These are phyloP conservation scores for Myiopsitta monachus DNA, from an alignment of 2,113 vertebrate genomes.

Conservation along the genomic window DNA sequence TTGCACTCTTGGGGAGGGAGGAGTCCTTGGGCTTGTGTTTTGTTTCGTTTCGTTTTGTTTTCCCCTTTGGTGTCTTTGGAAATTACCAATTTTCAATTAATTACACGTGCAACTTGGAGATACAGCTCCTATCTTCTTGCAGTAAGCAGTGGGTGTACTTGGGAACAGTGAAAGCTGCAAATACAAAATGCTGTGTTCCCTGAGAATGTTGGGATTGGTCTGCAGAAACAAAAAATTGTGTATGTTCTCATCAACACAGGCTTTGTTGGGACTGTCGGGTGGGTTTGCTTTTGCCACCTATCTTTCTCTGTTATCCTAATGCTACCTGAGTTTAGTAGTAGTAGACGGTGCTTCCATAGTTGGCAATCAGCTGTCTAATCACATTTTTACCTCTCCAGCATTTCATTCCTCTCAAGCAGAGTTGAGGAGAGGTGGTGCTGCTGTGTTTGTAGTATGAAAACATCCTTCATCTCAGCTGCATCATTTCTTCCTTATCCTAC, in stretches of 20 bases:
- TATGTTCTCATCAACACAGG: not conserved
- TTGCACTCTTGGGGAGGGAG: not conserved
- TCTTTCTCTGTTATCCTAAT: not conserved
- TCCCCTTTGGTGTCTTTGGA: not conserved
- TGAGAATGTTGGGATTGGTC: not conserved
- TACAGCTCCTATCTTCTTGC: not conserved
- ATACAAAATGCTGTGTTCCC: not conserved
- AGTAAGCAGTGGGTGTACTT: slow-evolving; percentile 6
- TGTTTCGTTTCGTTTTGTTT: not conserved
- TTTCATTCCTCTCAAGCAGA: not conserved
- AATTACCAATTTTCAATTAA: not conserved
- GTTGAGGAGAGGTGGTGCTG: not conserved
- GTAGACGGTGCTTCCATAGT: not conserved
- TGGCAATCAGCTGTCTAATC: not conserved
- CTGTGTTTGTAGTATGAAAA: not conserved
- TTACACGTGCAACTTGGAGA: not conserved
- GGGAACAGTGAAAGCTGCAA: not conserved
- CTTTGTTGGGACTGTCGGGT: not conserved
- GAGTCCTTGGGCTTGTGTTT: rapidly evolving
- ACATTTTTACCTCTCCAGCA: not conserved
- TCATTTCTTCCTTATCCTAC: not conserved
- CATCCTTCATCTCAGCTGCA: not conserved
- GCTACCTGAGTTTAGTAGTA: not conserved
- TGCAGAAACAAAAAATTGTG: not conserved
- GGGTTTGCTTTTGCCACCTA: not conserved